Conservation (phyloP, 2,113 vertebrate genomes). For the Phylloscopus trochiloides region DNA sequence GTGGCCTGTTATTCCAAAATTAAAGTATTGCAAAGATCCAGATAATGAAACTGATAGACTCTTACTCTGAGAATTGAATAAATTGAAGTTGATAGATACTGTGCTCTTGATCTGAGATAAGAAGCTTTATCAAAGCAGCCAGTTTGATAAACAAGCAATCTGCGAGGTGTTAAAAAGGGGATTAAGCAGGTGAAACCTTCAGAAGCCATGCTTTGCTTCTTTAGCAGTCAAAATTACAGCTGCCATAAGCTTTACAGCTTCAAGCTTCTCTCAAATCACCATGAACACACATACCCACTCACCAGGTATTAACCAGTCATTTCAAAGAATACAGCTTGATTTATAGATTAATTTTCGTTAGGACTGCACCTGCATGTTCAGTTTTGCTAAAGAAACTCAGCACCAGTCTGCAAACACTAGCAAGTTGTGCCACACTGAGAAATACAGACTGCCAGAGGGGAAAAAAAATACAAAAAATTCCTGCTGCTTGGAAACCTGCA, state of each 20-base stretch:
- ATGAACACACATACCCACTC: background rate
- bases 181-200: background rate
- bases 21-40: background rate
- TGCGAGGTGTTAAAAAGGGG: background rate
- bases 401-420: background rate
- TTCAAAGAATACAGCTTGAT: background rate
- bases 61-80: background rate
- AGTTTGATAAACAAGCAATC: constrained; percentile 26
- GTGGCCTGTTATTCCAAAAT: background rate
- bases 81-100: background rate
- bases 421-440: background rate
- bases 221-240: background rate
- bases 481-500: background rate
- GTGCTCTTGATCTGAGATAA: background rate
- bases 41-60: background rate
- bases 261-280: background rate
- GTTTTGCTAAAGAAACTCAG: background rate
- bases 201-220: background rate
- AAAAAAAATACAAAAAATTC: rapidly evolving
- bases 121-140: constrained; percentile 6
- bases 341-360: background rate
- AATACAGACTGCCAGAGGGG: background rate
- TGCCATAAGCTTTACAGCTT: background rate
- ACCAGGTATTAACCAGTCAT: background rate
- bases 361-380: background rate